These are phyloP conservation scores for Diorhabda sublineata DNA, from an alignment of 1,140 invertebrate genomes.

Conservation along the genomic window DNA sequence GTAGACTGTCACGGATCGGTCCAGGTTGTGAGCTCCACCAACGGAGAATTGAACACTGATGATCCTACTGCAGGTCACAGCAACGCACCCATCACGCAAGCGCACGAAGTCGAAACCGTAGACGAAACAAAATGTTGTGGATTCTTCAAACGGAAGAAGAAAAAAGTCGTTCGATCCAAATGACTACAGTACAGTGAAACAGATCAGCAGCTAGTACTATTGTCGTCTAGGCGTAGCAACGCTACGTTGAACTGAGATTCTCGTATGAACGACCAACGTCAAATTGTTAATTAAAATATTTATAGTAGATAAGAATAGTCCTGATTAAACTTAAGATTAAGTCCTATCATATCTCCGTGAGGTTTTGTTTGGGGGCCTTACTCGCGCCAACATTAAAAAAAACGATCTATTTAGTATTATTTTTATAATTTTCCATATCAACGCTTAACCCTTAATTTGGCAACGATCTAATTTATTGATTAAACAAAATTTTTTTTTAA, in stretches of 20 bases:
- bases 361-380: constrained; percentile 38
- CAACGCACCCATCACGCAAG: constrained; percentile 91
- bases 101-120: constrained; percentile 87
- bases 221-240: constrained; percentile 48
- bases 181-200: constrained; percentile 60
- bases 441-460: background rate
- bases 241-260: constrained; percentile 43
- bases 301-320: constrained; percentile 45
- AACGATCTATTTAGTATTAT: too few species aligned
- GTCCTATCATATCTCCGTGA: constrained; percentile 45
- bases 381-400: constrained; percentile 21
- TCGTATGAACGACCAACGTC: constrained; percentile 39
- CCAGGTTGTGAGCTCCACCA: constrained; percentile 95
- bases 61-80: constrained; percentile 94
- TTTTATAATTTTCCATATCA: background rate
- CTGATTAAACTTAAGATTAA: constrained; percentile 42
- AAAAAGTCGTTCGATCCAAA: constrained; percentile 81
- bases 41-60: constrained; percentile 91
- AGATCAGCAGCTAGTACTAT: constrained; percentile 46
- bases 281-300: constrained; percentile 44
- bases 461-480: background rate
- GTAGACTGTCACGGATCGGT: constrained; percentile 83
- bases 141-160: constrained; percentile 96
- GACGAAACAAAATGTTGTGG: constrained; percentile 94
- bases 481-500: background rate